Base-by-base conservation (phyloP, 2,888 invertebrate species). In the Morinoia aosen region DNA sequence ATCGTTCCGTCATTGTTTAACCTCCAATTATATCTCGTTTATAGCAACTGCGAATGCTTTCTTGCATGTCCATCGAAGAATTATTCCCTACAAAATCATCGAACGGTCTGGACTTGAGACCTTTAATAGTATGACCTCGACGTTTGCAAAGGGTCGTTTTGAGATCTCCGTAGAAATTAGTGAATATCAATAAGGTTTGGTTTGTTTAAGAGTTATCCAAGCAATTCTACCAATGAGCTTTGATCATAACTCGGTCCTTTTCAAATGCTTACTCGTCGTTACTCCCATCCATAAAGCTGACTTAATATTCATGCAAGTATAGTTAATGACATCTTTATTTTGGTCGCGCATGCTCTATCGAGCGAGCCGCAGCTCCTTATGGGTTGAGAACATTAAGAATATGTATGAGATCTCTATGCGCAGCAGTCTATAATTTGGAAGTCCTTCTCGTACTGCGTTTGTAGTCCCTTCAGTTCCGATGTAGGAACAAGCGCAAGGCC, bases 281-380 rank as follows among this genome's bases (percentile, higher is more conserved):
- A 93, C 93, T 57, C 57, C 48, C 93, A 93, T 93, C 93, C 93
- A 93, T 57, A 93, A 93, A 57, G 57, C 93, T 93, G 33, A 93
- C 57, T 57, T 57, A 57, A 93, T 93, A 33, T 93, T 57, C n/a
- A 93, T 93, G 93, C 56, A 57, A 48, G 90, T 56, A 93, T 93
- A 57, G 57, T 57, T 57, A 93, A 57, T 93, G 93, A 93, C 93
- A 93, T 93, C 93, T 93, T 93, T 93, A 93, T 93, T 93, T 93
- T 93, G 57, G 57, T 93, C 57, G 10, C 57, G 57, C 57, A 57
- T 93, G 57, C 93, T 56, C 12, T 14, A 57, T 57, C n/a, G 93
- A 33, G 57, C 93, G 58, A 33, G 57, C 93, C 93, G 90, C 39
- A 90, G 90, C 90, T 90, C 40, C 40, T 90, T 90, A 90, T 90